Conservation (phyloP, 35 echinoderm and acorn worm species). For the Strongylocentrotus purpuratus region DNA sequence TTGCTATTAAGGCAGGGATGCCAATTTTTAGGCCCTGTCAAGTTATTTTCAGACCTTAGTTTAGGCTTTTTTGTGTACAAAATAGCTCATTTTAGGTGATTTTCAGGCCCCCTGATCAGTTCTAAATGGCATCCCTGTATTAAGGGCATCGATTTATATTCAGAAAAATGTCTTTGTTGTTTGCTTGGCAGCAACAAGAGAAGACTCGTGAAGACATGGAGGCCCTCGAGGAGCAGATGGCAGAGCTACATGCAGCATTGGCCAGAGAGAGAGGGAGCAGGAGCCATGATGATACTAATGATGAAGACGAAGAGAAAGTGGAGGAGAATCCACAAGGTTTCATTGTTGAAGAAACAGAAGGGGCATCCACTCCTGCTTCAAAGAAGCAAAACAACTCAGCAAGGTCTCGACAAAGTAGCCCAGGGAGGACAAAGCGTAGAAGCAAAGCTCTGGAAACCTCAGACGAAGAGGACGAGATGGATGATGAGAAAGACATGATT, state of each 20-base stretch:
- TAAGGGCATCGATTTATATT: too few relatives aligned
- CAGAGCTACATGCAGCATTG: constrained; percentile 63
- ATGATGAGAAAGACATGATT: constrained; percentile 20
- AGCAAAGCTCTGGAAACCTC: background rate
- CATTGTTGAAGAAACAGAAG: background rate
- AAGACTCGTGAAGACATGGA: constrained; percentile 68
- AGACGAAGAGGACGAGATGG: constrained; percentile 30
- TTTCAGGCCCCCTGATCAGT: too few relatives aligned
- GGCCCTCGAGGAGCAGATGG: constrained; percentile 71
- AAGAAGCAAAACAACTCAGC: background rate
- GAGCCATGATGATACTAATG: constrained; percentile 25
- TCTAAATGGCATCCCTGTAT: too few relatives aligned
- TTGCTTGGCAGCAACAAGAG: constrained; percentile 69
- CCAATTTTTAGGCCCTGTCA: too few relatives aligned
- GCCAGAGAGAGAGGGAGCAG: constrained; percentile 15
- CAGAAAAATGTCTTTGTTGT: background rate
- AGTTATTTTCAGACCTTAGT: too few relatives aligned
- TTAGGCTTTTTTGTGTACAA: too few relatives aligned
- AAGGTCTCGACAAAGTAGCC: background rate
- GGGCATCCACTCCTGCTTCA: background rate
- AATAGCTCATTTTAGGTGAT: too few relatives aligned
- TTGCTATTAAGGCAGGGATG: too few relatives aligned
- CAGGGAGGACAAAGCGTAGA: background rate
- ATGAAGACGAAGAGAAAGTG: constrained; percentile 13
- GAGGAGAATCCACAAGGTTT: constrained; percentile 16